A percentile compares a stretch with the other conserved stretches of the same genome.
These are phyloP conservation scores for Drosophila guanche DNA, from an alignment of 1,140 invertebrate species.

Conservation along the genomic window DNA sequence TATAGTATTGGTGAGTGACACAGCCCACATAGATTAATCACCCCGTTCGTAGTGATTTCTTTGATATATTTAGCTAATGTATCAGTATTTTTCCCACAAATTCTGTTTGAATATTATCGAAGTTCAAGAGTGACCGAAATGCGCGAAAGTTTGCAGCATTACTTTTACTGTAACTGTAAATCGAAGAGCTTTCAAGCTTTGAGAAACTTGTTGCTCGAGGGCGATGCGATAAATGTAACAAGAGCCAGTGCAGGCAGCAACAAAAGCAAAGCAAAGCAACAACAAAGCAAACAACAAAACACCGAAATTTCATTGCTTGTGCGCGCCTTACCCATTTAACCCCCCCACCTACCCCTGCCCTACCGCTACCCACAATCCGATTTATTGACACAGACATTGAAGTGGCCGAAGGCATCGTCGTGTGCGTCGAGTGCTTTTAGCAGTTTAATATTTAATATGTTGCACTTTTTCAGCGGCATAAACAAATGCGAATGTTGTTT, in stretches of 20 bases:
- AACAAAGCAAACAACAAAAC: constrained; percentile 27
- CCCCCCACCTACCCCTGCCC: no score
- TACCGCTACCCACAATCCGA: no score
- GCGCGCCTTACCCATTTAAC: constrained; percentile 53
- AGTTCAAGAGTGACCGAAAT: not conserved
- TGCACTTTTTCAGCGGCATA: constrained; percentile 34
- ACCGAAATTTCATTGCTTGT: constrained; percentile 41
- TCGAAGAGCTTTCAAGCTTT: constrained; percentile 34
- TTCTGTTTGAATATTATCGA: not conserved
- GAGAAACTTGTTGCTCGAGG: constrained; percentile 60
- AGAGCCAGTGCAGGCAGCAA: constrained; percentile 2
- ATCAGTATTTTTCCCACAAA: not conserved
- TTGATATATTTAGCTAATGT: constrained; percentile 14
- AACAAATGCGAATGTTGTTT: constrained; percentile 15
- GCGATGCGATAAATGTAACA: constrained; percentile 4
- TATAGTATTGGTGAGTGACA: no score
- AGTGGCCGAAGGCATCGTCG: constrained; percentile 31
- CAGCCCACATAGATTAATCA: constrained; percentile 6
- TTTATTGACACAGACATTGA: constrained; percentile 55
- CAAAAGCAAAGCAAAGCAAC: constrained; percentile 4
- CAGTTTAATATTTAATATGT: constrained; percentile 50
- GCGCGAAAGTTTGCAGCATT: constrained; percentile 1
- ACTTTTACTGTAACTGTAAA: constrained; percentile 23
- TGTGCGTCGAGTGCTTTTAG: not conserved
- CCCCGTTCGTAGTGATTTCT: constrained; percentile 11